These are phyloP conservation scores for Ichneumoninae sp. DNA, from an alignment of 2,888 invertebrate species.

Conservation along the genomic window DNA sequence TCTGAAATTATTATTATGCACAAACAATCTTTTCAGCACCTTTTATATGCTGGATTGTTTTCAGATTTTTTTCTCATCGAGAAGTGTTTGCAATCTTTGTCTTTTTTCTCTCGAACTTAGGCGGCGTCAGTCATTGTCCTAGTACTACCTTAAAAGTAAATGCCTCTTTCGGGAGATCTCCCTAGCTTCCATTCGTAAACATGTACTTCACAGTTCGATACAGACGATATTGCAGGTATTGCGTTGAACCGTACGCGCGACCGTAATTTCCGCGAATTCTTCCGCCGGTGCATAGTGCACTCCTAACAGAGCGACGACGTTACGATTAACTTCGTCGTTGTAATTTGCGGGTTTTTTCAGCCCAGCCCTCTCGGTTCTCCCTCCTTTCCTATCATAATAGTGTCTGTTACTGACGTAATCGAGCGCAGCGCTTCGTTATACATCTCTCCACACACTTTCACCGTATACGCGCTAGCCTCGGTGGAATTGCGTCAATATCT, in stretches of 20 bases:
- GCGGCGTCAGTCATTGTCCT: too few species aligned
- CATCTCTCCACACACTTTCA: slow-evolving; percentile 49
- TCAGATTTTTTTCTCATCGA: too few species aligned
- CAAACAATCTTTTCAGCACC: too few species aligned
- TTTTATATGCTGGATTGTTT: too few species aligned
- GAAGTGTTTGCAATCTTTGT: too few species aligned
- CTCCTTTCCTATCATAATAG: slow-evolving; percentile 50
- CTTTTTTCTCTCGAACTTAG: too few species aligned
- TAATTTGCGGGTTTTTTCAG: slow-evolving; percentile 54
- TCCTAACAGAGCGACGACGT: slow-evolving; percentile 16
- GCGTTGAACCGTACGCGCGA: slow-evolving; percentile 5
- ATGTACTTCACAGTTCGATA: not conserved
- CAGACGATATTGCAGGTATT: not conserved
- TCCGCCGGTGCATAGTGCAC: slow-evolving; percentile 29
- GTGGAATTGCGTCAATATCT: slow-evolving; percentile 55
- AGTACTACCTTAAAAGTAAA: not conserved
- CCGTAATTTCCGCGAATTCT: slow-evolving; percentile 31
- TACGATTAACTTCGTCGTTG: slow-evolving; percentile 41
- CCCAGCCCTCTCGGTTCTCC: not conserved
- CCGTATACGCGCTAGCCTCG: slow-evolving; percentile 50
- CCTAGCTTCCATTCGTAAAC: not conserved
- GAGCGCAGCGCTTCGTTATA: slow-evolving; percentile 62
- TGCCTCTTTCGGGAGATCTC: not conserved
- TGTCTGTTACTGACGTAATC: slow-evolving; percentile 60
- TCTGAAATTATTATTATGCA: too few species aligned